These are phyloP conservation scores for Rhingia rostrata DNA, from an alignment of 2,888 invertebrate species.

Conservation along the genomic window DNA sequence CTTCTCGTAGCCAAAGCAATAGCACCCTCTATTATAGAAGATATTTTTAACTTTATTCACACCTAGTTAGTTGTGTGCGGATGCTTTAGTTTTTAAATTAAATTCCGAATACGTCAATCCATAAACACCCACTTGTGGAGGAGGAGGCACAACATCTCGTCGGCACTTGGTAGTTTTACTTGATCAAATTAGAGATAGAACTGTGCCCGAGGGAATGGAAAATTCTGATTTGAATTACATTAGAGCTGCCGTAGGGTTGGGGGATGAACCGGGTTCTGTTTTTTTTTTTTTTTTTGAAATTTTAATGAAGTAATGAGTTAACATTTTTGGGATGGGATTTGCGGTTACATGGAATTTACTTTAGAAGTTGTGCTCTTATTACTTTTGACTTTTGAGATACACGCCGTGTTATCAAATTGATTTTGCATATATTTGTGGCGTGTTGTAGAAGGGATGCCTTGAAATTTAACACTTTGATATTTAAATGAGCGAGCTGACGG, in stretches of 20 bases:
- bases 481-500: too few species aligned
- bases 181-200: constrained; percentile 47
- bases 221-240: constrained; percentile 26
- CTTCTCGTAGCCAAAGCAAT: too few species aligned
- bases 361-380: not conserved
- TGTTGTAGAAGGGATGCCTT: too few species aligned
- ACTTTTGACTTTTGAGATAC: too few species aligned
- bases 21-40: constrained; percentile 6
- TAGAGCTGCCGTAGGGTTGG: not conserved
- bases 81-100: constrained; percentile 68
- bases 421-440: too few species aligned
- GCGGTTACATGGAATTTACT: not conserved
- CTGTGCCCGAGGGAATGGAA: constrained; percentile 11
- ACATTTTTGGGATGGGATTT: not conserved
- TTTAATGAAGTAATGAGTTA: constrained; percentile 17
- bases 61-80: constrained; percentile 59
- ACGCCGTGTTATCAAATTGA: too few species aligned
- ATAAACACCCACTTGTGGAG: constrained; percentile 74
- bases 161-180: constrained; percentile 63
- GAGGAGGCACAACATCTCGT: constrained; percentile 29
- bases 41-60: constrained; percentile 65
- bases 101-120: constrained; percentile 74
- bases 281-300: constrained; percentile 1
- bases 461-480: too few species aligned
- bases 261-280: not conserved